A percentile compares a stretch with the other conserved stretches of the same genome.
Conservation (phyloP, 92 coral and sea anemone genomes). For the Bergia puertoricense region DNA sequence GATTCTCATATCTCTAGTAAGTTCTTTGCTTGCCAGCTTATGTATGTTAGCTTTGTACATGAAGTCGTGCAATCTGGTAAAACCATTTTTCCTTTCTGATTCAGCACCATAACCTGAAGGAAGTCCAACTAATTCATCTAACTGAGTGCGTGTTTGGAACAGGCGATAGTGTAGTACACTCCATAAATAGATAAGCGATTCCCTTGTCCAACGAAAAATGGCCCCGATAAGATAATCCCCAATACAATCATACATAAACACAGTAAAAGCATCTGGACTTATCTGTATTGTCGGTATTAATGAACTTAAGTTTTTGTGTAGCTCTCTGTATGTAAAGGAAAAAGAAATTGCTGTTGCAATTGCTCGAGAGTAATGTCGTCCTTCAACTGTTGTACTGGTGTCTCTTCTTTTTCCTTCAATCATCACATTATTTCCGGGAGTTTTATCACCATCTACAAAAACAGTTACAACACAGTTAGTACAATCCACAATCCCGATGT, state of each 20-base stretch:
- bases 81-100: constrained; percentile 26
- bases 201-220: constrained; percentile 25
- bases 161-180: constrained; percentile 34
- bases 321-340: constrained; percentile 12
- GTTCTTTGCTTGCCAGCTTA: neutral
- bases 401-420: constrained; percentile 23
- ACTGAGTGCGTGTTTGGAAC: neutral
- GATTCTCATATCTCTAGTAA: constrained; percentile 17
- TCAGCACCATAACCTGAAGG: constrained; percentile 13
- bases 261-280: constrained; percentile 21
- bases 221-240: constrained; percentile 17
- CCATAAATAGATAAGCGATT: constrained; percentile 33
- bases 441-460: neutral
- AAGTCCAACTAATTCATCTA: neutral
- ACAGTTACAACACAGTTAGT: constrained; percentile 12
- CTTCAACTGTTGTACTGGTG: constrained; percentile 27
- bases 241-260: constrained; percentile 26
- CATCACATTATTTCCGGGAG: constrained; percentile 4
- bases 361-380: constrained; percentile 25
- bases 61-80: constrained; percentile 4
- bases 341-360: constrained; percentile 27
- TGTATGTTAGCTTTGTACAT: constrained; percentile 18
- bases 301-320: neutral
- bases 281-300: constrained; percentile 21
- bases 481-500: neutral